Evolutionary conservation across 2,113 vertebrate species (phyloP), one percentile per base, ranked within the genome.

Genomic region (Notothenia rossii): DNA sequence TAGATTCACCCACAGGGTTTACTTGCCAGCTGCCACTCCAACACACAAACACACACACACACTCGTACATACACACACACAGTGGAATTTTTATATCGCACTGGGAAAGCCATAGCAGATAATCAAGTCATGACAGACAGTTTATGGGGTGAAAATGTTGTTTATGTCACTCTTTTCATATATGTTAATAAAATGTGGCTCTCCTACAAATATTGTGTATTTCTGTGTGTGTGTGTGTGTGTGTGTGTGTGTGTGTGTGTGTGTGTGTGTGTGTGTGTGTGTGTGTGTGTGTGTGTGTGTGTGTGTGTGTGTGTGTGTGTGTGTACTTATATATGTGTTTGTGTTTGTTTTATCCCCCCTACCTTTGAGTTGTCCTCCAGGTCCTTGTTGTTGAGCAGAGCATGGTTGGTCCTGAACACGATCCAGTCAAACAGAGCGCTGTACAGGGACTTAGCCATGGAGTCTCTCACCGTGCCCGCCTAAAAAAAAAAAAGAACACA

Each of bases 341-440:
- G 22, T 61, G 48, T 49, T 36, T 11, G 22, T 56, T 33, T 54
- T 53, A 68, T n/a, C 5, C 7, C 64, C 62, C 78, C 77, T 93
- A 99, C 98, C 96, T 98, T 98, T 70, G 95, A 95, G 65, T 72
- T 95, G 70, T 97, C 96, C 77, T 98, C 97, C 89, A 99, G 90
- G 87, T 98, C 97, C 91, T 96, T 98, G 53, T 96, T 97, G 91
- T 97, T 98, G 65, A 99, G 95, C 86, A 99, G 97, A 0, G 98
- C 98, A 0, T 99, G 97, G 89, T 99, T 99, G 87, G 97, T 98
- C 69, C 98, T 95, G 94, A 99, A 99, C 82, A 99, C 98, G 8
- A 99, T 99, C 98, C 98, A 99, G 92, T 99, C 98, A 29, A 99
- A 99, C 54, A 99, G 92, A 9, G 98, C 97, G 0, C 97, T 96